Percentiles rank a stretch among this genome's conserved stretches.
phyloP scores from a whole-genome alignment of 2,888 invertebrate genomes.

The Cantharis rustica region DNA sequence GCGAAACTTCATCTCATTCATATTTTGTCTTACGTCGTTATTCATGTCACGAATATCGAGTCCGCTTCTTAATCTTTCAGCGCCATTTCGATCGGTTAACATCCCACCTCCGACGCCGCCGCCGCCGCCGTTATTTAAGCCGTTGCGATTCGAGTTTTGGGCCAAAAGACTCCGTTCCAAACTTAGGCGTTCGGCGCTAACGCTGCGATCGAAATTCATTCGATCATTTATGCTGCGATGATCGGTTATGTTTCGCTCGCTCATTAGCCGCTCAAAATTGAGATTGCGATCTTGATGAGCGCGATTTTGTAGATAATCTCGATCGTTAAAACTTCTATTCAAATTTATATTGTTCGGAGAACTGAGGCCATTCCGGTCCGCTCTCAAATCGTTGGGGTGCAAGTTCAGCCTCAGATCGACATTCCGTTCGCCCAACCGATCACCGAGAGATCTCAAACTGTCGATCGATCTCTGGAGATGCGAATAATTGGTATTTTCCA shows the following conservation, averaged over 20 bases:
- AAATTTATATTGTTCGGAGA: conserved; percentile 44
- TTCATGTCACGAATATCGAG: conserved; percentile 33
- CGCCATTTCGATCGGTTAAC: conserved; percentile 24
- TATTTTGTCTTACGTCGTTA: conserved; percentile 30
- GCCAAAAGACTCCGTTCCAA: conserved; percentile 46
- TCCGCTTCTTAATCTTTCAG: conserved; percentile 33
- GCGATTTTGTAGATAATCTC: conserved; percentile 45
- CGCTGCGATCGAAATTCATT: conserved; percentile 35
- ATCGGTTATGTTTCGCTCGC: conserved; percentile 41
- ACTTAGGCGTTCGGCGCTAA: conserved; percentile 49
- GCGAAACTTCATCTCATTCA: conserved; percentile 53
- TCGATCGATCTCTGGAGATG: conserved; percentile 56
- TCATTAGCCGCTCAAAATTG: conserved; percentile 49
- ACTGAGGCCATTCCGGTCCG: conserved; percentile 29
- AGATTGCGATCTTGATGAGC: conserved; percentile 46
- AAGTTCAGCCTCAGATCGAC: conserved; percentile 53
- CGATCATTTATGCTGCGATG: conserved; percentile 44
- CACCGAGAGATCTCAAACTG: conserved; percentile 53
- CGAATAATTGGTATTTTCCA: conserved; percentile 51
- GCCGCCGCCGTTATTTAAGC: conserved; percentile 38
- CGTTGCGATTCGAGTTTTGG: conserved; percentile 45
- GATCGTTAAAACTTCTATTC: conserved; percentile 39
- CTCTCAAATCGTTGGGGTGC: conserved; percentile 45
- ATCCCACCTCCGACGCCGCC: not conserved
- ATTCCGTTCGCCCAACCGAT: conserved; percentile 53